Evolutionary conservation across 2,888 invertebrate species (phyloP).

Genomic region (Idaea straminata): DNA sequence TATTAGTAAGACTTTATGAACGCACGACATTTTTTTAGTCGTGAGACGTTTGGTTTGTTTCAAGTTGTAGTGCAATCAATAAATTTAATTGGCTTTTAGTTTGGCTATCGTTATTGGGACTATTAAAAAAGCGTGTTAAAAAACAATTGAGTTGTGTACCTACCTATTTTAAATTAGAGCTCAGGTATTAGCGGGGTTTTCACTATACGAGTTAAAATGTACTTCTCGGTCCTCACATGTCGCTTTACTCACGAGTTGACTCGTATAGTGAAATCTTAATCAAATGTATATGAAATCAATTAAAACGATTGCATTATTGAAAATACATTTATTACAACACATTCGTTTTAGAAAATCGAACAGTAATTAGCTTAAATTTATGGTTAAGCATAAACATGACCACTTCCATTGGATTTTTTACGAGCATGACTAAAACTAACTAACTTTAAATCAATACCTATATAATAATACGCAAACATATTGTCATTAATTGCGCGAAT

Average conservation of each 20-base stretch:
- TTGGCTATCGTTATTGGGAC: not conserved
- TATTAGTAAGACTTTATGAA: not conserved
- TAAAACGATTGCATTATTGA: constrained; percentile 5
- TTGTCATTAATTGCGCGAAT: not conserved
- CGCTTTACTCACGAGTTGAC: too few species aligned
- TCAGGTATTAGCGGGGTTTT: too few species aligned
- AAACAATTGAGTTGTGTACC: not conserved
- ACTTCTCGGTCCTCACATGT: too few species aligned
- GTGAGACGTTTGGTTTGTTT: not conserved
- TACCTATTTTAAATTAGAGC: not conserved
- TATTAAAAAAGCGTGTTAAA: too few species aligned
- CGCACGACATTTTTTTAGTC: not conserved
- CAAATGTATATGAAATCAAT: not conserved
- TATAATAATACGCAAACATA: not conserved
- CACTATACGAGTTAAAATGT: too few species aligned
- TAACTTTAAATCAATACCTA: not conserved
- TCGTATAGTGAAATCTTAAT: not conserved
- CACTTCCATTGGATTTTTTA: constrained; percentile 1
- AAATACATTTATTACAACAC: constrained; percentile 17
- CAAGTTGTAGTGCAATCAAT: not conserved
- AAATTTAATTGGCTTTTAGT: not conserved
- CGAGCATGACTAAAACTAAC: not conserved
- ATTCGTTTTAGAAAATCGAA: constrained; percentile 15
- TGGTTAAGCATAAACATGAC: constrained; percentile 11
- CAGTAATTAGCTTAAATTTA: constrained; percentile 12